Evolutionary conservation across 30 jellyfish, hydroid and myxozoan species (phyloP).

Genomic region (Aurelia sp.): DNA sequence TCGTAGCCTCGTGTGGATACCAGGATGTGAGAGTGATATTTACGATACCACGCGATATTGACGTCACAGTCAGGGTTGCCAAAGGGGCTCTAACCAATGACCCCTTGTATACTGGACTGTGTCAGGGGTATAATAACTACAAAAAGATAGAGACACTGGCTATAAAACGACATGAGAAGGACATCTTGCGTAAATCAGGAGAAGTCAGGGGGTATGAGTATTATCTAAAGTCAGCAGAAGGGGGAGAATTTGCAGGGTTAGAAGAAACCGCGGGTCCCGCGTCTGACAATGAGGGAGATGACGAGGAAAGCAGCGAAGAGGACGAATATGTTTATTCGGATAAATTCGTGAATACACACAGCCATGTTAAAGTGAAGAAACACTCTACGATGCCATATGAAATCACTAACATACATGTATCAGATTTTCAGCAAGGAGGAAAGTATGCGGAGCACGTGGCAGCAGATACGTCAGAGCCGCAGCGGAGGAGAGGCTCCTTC

Average conservation of each 20-base stretch:
- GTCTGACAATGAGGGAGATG: neutral
- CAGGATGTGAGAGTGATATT: constrained; percentile 71
- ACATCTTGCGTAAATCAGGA: constrained; percentile 30
- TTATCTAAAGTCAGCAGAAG: constrained; percentile 7
- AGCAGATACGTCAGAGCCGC: too few relatives aligned
- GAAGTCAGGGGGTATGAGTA: constrained; percentile 77
- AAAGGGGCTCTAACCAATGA: constrained; percentile 69
- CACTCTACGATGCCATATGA: neutral
- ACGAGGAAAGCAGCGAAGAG: constrained; percentile 18
- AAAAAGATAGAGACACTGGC: constrained; percentile 56
- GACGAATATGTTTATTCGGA: neutral
- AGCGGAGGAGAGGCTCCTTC: too few relatives aligned
- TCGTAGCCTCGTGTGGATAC: constrained; percentile 88
- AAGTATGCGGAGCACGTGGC: neutral
- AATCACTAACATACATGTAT: neutral
- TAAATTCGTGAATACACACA: too few relatives aligned
- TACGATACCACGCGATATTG: constrained; percentile 76
- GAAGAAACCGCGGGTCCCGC: too few relatives aligned
- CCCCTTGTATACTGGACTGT: constrained; percentile 73
- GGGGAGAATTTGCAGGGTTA: constrained; percentile 23
- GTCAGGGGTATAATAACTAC: constrained; percentile 75
- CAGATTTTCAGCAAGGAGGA: constrained; percentile 3
- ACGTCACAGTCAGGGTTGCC: constrained; percentile 84
- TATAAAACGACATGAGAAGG: constrained; percentile 52
- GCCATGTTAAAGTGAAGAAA: too few relatives aligned